A percentile compares a stretch with the other conserved stretches of the same genome.
Conservation (phyloP, 2,797 vertebrate species). For the Pseudopleuronectes americanus region DNA sequence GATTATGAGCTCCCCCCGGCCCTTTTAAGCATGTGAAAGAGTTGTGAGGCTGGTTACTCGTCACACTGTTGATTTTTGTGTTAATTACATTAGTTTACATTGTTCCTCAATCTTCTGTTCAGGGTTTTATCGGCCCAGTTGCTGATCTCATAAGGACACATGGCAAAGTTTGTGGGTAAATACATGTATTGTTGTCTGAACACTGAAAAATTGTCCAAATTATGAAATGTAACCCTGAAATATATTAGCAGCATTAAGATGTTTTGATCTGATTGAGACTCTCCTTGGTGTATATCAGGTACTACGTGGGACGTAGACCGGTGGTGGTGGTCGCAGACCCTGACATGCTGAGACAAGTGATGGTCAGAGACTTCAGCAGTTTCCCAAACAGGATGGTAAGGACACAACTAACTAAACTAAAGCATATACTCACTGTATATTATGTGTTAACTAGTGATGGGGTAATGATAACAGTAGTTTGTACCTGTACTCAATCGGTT, state of each 20-base stretch:
- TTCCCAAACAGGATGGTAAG: slow-evolving; percentile 92
- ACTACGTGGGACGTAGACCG: slow-evolving; percentile 90
- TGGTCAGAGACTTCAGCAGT: slow-evolving; percentile 91
- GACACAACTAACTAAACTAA: background rate
- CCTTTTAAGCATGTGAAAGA: no score
- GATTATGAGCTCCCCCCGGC: no score
- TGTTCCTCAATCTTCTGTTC: slow-evolving; percentile 23
- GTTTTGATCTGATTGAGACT: background rate
- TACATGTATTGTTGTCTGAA: background rate
- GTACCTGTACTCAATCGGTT: background rate
- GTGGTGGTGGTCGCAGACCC: slow-evolving; percentile 90
- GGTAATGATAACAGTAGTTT: background rate
- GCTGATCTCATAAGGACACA: slow-evolving; percentile 85
- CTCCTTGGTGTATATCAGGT: slow-evolving; percentile 73
- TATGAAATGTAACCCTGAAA: background rate
- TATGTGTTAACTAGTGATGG: rapidly evolving
- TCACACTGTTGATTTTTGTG: no score
- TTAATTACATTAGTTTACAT: background rate
- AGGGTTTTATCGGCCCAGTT: slow-evolving; percentile 89
- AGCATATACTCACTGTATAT: background rate
- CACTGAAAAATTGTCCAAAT: background rate
- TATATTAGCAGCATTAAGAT: background rate
- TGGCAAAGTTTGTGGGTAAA: slow-evolving; percentile 91
- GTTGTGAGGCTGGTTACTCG: no score
- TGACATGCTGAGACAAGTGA: slow-evolving; percentile 91